phyloP scores from a whole-genome alignment of 2,113 vertebrate genomes.

The Perca schrenkii region DNA sequence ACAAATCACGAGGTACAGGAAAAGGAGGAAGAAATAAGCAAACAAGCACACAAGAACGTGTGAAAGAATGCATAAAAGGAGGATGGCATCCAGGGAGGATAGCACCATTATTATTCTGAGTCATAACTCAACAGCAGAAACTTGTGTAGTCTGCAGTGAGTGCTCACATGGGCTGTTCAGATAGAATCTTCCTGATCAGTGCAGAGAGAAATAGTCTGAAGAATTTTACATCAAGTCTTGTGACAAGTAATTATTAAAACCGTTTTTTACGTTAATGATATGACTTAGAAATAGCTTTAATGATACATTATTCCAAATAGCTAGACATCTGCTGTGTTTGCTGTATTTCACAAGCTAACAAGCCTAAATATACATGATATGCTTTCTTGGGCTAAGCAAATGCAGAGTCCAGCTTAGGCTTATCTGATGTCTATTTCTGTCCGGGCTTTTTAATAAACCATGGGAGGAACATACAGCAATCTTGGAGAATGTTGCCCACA shows the following conservation, averaged over 20 bases:
- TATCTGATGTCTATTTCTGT: conserved; percentile 54
- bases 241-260: neutral
- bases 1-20: too few species aligned
- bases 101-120: conserved; percentile 35
- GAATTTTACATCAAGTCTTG: conserved; percentile 7
- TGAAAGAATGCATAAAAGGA: conserved; percentile 1
- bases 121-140: conserved; percentile 13
- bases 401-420: conserved; percentile 28
- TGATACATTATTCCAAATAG: neutral
- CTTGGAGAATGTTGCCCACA: conserved; percentile 22
- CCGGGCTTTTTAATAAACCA: conserved; percentile 64
- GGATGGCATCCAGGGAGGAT: neutral
- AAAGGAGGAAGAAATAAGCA: neutral
- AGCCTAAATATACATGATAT: conserved; percentile 56
- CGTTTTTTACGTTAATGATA: neutral
- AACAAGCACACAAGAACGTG: neutral
- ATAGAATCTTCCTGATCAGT: conserved; percentile 10
- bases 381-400: conserved; percentile 13
- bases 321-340: conserved; percentile 36
- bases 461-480: conserved; percentile 31
- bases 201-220: conserved; percentile 17
- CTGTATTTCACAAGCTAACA: conserved; percentile 24
- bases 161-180: conserved; percentile 6
- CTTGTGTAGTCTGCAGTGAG: conserved; percentile 16
- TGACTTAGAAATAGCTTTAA: neutral